Base-by-base conservation (phyloP, 2,113 vertebrate genomes). In the Dissostichus mawsoni region DNA sequence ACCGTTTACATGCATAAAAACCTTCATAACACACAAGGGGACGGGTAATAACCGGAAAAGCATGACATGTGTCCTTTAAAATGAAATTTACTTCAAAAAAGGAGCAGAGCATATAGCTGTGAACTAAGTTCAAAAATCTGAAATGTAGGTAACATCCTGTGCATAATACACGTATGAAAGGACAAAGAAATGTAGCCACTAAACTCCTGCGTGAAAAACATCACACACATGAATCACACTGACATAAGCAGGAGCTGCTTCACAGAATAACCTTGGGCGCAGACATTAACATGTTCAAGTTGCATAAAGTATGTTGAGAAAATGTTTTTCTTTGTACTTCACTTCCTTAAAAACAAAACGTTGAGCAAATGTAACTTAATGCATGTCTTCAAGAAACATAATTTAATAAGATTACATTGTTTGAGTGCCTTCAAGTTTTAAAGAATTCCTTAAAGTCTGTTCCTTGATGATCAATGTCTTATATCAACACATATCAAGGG, bases 61-160 rank as follows among this genome's bases (percentile, higher is more conserved):
- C 20, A 20, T 20, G 20, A 20, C 20, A 20, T 20, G 20, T 20
- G 20, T 20, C 20, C 20, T 83, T 71, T 18, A 73, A 86, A 83
- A 69, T 67, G 11, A 81, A 45, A 59, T 87, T 87, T 88, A 81
- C 84, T 92, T 87, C 44, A 64, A 77, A 80, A 55, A 56, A 11
- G 72, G 23, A 77, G 51, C 16, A 53, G 48, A 80, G 44, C 11
- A 17, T 62, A 71, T 9, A 58, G 44, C 53, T 69, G 56, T 82
- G 74, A 77, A 70, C 14, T 53, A 65, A 52, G 63, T 79, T 75
- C 7, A 80, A 65, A 70, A 76, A 59, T 74, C 56, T 62, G 25
- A 88, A 85, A 86, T 77, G 58, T 67, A 2, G 52, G 13, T 64
- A 69, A 80, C 56, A 76, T 53, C 67, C 68, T 87, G 56, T 69